Conservation (phyloP, 2,797 vertebrate genomes). For the Gadopsis marmoratus region DNA sequence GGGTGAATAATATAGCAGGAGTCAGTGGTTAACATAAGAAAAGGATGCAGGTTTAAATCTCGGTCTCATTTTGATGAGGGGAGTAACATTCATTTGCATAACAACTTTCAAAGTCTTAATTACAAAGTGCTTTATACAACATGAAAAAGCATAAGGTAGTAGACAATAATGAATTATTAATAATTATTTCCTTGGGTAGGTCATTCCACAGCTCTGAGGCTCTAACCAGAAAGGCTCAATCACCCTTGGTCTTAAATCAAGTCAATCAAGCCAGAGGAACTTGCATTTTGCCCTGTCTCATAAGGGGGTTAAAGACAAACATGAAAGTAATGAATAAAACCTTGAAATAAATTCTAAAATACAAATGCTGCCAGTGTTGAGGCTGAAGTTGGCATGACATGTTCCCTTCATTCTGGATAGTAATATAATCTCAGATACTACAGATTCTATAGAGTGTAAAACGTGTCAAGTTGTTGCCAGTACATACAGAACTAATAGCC, state of each 20-base stretch:
- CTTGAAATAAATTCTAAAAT: constrained; percentile 3
- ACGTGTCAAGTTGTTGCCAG: neutral
- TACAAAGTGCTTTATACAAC: neutral
- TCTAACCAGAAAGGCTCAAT: neutral
- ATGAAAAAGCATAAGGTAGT: neutral
- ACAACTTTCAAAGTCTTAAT: neutral
- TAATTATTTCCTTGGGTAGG: neutral
- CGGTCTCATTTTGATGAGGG: neutral
- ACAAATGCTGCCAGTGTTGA: neutral
- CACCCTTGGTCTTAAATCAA: neutral
- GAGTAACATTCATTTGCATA: neutral
- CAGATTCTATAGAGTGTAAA: neutral
- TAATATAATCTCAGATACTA: neutral
- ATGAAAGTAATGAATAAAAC: neutral
- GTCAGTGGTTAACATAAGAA: constrained; percentile 15
- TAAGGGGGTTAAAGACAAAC: neutral
- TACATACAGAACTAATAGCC: constrained; percentile 12
- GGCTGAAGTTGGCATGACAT: neutral
- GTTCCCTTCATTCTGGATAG: neutral
- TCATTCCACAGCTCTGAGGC: neutral
- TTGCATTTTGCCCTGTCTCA: neutral
- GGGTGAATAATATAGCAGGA: constrained; percentile 28
- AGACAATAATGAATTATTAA: neutral
- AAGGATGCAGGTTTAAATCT: constrained; percentile 10
- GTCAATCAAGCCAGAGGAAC: neutral